Base-by-base conservation (phyloP, 2,888 invertebrate genomes). In the Melitaea athalia region DNA sequence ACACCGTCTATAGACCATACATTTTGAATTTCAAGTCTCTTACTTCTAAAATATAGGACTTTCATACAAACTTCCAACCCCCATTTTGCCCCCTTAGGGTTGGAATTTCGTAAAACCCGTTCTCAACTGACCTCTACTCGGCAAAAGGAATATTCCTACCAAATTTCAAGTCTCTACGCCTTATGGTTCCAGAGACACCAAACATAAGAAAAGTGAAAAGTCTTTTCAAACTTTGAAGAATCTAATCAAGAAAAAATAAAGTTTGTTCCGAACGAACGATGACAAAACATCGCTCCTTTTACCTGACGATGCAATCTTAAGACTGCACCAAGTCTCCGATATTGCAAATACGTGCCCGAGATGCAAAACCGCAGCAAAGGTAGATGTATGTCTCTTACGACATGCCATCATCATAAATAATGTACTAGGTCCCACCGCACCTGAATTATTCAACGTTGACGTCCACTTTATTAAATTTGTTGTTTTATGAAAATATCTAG, bases 401-500 rank as follows among this genome's bases (percentile, higher is more conserved):
- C 90, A 88, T 89, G 86, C 87, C 85, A 91, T 91, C 88, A 88
- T 84, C 87, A 90, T 92, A 91, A 92, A 92, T 92, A 90, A 92
- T 92, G 89, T 90, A 92, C 89, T 82, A 78, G 81, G 82, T 79
- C 79, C 85, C 83, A 78, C 76, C 83, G 78, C 79, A 80, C 81
- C 81, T 92, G 92, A 91, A 91, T 92, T 82, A 91, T 92, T 91
- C 90, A 91, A 86, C 86, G 84, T 78, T 82, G 83, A 84, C 84
- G 86, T 85, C 84, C 88, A 90, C 87, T 91, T 90, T 91, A 92
- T 92, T 91, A 90, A 91, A 92, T 91, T 89, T 88, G 89, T 87
- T 87, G 79, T 86, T 88, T 85, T 85, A 86, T 83, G 81, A 86
- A 86, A 87, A 85, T 81, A 84, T 82, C 83, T 81, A 83, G 78